These are phyloP conservation scores for Ailurus styani DNA, from an alignment of 2,113 vertebrate genomes.

Conservation along the genomic window DNA sequence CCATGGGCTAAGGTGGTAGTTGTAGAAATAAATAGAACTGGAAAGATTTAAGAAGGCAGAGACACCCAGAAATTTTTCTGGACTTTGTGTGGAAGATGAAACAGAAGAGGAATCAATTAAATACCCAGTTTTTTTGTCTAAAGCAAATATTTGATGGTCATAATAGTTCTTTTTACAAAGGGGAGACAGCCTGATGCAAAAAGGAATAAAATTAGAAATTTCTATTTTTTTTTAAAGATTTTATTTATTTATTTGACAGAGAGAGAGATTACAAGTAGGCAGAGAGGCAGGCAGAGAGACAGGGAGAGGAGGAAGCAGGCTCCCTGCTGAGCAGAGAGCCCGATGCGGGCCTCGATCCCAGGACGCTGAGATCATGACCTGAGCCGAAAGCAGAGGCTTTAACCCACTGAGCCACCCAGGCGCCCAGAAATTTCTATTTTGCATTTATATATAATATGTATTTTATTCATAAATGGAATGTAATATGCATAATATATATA, in stretches of 20 bases:
- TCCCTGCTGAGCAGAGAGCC: no score
- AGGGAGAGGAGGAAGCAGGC: no score
- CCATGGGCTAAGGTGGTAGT: not conserved
- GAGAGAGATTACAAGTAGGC: no score
- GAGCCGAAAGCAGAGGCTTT: no score
- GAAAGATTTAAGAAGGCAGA: not conserved
- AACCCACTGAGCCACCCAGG: no score
- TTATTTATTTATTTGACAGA: no score
- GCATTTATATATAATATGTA: not conserved
- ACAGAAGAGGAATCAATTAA: not conserved
- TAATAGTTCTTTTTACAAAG: not conserved
- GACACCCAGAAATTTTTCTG: not conserved
- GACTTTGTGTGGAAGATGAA: not conserved
- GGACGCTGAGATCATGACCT: no score
- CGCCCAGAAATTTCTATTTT: not conserved
- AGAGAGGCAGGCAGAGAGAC: no score
- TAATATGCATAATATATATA: not conserved
- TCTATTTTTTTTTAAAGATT: no score
- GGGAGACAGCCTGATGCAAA: not conserved
- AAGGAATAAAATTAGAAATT: not conserved
- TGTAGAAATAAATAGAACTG: not conserved
- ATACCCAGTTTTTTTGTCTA: not conserved
- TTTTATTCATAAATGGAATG: not conserved
- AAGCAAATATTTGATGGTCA: not conserved
- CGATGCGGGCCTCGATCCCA: no score